Conservation (phyloP, 1,140 invertebrate genomes). For the Tenebrio molitor region DNA sequence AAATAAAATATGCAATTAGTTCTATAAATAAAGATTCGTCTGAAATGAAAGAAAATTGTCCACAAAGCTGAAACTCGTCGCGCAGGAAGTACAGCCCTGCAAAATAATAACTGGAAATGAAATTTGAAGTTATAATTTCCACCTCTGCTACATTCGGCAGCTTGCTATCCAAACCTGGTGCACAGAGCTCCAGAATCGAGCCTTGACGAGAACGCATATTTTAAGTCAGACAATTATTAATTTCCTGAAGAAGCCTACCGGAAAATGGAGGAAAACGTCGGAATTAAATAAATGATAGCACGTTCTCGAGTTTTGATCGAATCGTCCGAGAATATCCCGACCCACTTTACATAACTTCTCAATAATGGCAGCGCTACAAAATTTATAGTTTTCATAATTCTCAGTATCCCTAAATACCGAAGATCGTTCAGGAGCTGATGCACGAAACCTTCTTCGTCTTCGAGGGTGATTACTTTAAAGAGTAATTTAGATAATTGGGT, state of each 20-base stretch:
- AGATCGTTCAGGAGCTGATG: not conserved
- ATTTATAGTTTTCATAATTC: slow-evolving; percentile 27
- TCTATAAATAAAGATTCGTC: no score
- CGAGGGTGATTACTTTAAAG: no score
- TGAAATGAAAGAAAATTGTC: no score
- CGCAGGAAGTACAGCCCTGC: no score
- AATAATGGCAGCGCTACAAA: not conserved
- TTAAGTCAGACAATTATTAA: slow-evolving; percentile 36
- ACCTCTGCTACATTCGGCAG: no score
- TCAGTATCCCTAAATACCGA: slow-evolving; percentile 1
- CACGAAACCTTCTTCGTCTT: not conserved
- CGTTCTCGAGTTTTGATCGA: slow-evolving; percentile 14
- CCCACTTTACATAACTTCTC: slow-evolving; percentile 17
- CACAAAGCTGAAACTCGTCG: no score
- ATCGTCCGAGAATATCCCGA: not conserved
- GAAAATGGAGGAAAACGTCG: slow-evolving; percentile 28
- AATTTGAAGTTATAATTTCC: no score
- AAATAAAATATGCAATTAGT: no score
- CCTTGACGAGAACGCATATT: slow-evolving; percentile 15
- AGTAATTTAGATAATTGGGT: not conserved
- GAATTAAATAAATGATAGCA: slow-evolving; percentile 30
- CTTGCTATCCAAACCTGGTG: no score
- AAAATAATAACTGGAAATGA: no score
- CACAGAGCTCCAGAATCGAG: not conserved
- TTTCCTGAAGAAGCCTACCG: slow-evolving; percentile 32